Evolutionary conservation across 2,888 invertebrate species (phyloP).

Genomic region (Papilio protenor): DNA sequence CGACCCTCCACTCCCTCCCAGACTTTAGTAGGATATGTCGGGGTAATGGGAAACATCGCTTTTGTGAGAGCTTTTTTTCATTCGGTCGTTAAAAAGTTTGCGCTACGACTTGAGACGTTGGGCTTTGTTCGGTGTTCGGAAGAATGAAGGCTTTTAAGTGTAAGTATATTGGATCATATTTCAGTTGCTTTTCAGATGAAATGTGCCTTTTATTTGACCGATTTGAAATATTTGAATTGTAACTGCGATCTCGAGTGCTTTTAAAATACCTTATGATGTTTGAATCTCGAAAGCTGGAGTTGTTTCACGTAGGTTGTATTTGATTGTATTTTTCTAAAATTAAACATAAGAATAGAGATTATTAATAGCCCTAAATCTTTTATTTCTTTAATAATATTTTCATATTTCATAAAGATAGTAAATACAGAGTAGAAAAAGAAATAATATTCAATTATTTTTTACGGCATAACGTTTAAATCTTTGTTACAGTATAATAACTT

Average conservation of each 20-base stretch:
- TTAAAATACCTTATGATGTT: conserved; percentile 12
- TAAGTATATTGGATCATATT: conserved; percentile 43
- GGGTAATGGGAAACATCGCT: conserved; percentile 44
- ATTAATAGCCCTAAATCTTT: too few relatives aligned
- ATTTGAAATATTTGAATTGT: conserved; percentile 18
- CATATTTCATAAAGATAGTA: too few relatives aligned
- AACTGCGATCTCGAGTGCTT: conserved; percentile 20
- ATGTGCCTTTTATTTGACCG: conserved; percentile 24
- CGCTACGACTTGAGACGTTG: conserved; percentile 51
- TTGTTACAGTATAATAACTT: too few relatives aligned
- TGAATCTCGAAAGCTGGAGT: background rate
- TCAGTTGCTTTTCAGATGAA: conserved; percentile 32
- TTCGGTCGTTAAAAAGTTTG: conserved; percentile 59
- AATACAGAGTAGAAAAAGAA: too few relatives aligned
- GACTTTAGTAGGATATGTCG: conserved; percentile 43
- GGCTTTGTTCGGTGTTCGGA: conserved; percentile 45
- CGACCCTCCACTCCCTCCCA: conserved; percentile 46
- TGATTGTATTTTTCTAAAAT: background rate
- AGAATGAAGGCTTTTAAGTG: conserved; percentile 37
- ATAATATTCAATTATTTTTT: too few relatives aligned
- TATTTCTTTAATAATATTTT: too few relatives aligned
- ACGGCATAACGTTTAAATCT: too few relatives aligned
- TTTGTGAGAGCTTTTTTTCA: conserved; percentile 49
- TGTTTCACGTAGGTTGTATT: background rate
- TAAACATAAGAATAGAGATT: background rate